Evolutionary conservation across 2,797 vertebrate genomes (phyloP).

Genomic region (Pyrocephalus nanus): DNA sequence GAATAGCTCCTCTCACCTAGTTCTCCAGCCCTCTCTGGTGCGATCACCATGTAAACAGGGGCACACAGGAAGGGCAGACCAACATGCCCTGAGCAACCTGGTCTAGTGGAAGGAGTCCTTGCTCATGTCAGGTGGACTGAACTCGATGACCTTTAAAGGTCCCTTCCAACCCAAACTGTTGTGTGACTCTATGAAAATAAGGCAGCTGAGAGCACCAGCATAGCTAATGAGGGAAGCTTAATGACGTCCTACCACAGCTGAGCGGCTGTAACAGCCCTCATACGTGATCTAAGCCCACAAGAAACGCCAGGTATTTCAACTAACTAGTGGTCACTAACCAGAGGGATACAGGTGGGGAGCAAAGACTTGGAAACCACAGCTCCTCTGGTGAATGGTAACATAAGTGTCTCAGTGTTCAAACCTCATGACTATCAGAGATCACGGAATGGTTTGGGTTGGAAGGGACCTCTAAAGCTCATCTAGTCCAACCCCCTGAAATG

Average conservation of each 20-base stretch:
- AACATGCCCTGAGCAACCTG: background rate
- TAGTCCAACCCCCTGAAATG: background rate
- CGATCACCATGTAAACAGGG: background rate
- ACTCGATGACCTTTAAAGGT: background rate
- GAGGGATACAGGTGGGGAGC: background rate
- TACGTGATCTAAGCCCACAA: background rate
- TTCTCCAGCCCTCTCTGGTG: background rate
- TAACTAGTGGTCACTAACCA: background rate
- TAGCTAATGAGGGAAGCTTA: background rate
- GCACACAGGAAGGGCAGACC: background rate
- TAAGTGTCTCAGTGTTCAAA: background rate
- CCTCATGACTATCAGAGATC: background rate
- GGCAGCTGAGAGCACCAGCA: background rate
- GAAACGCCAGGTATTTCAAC: background rate
- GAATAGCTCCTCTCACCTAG: background rate
- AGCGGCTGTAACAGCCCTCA: background rate
- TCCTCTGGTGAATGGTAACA: background rate
- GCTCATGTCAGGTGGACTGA: background rate
- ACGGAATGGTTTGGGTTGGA: fast-evolving
- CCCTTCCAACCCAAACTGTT: background rate
- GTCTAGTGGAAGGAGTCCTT: background rate
- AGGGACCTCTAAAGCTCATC: background rate
- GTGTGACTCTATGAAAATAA: background rate
- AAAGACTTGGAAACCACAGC: background rate
- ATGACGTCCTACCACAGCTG: background rate